Base-by-base conservation (phyloP, 2,113 vertebrate genomes). In the Mohoua ochrocephala region DNA sequence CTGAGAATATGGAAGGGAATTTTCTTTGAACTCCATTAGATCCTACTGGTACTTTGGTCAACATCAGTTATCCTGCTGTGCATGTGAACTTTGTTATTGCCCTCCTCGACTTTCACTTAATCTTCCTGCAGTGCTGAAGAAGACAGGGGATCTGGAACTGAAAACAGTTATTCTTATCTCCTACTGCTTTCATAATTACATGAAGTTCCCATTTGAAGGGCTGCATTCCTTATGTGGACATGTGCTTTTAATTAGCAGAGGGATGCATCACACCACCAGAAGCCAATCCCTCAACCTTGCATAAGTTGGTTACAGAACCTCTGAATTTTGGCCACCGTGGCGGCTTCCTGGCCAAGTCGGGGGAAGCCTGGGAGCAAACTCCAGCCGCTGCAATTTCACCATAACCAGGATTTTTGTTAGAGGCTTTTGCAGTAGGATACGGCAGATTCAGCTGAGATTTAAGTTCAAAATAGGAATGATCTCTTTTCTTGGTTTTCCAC, bases 101-200 rank as follows among this genome's bases (percentile, higher is more conserved):
- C 47, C 42, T 94, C 18, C 53, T 81, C 2, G 0, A 84, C 85
- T 96, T 93, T 70, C 88, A 81, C 84, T 91, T 89, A 41, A 82
- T 78, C 65, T 45, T 91, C 80, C 88, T 53, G 88, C 65, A 75
- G 83, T 24, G 56, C 73, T 68, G 88, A 90, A 60, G 79, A 95
- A 85, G 64, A 56, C 73, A 78, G 76, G 68, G 65, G 71, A 84
- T 92, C 80, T 95, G 92, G 83, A 91, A 74, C 64, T 56, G 71
- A 90, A 93, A 92, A 84, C n/a, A 91, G 84, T 89, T 87, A 89
- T 84, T 93, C 85, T 91, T 91, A 93, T 93, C 93, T 93, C 88
- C 93, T 95, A 75, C 73, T 81, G 88, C 80, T 94, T 94, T 95
- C 86, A 65, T 96, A 96, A 96, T 94, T 95, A 84, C 80, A 91